Evolutionary conservation across 2,113 vertebrate species (phyloP).

Genomic region (Syrmaticus mikado): DNA sequence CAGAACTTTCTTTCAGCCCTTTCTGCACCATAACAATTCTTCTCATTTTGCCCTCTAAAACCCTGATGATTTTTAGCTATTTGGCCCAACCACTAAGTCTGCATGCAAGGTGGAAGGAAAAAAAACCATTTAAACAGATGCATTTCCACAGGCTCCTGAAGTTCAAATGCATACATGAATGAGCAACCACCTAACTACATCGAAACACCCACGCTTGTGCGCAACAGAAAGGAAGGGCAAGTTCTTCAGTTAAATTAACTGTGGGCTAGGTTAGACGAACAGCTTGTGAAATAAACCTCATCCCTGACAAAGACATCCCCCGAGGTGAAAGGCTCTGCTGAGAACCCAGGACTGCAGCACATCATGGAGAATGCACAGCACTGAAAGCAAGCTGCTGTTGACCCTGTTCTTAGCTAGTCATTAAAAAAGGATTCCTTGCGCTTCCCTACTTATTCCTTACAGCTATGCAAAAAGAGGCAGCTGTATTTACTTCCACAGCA

Average conservation of each 20-base stretch:
- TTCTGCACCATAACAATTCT: background rate
- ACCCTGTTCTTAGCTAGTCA: background rate
- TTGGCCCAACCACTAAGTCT: background rate
- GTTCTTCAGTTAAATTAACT: background rate
- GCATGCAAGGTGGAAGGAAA: background rate
- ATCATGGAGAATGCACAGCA: rapidly evolving
- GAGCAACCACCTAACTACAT: background rate
- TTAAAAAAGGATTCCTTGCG: background rate
- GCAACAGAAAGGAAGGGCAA: background rate
- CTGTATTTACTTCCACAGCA: background rate
- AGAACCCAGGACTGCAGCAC: background rate
- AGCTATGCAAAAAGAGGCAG: background rate
- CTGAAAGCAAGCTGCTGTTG: background rate
- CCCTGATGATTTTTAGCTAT: slow-evolving; percentile 37
- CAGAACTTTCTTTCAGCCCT: background rate
- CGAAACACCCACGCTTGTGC: background rate
- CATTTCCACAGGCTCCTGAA: background rate
- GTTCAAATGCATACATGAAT: background rate
- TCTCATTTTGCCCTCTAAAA: slow-evolving; percentile 48
- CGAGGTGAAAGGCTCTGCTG: background rate
- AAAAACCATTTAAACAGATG: background rate
- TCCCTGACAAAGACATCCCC: background rate
- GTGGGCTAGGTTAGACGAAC: background rate
- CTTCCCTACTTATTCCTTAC: background rate
- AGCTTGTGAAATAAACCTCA: background rate